Evolutionary conservation across 2,888 invertebrate genomes (phyloP), one percentile per base, ranked within the genome.

Genomic region (Habroteleia sp.): DNA sequence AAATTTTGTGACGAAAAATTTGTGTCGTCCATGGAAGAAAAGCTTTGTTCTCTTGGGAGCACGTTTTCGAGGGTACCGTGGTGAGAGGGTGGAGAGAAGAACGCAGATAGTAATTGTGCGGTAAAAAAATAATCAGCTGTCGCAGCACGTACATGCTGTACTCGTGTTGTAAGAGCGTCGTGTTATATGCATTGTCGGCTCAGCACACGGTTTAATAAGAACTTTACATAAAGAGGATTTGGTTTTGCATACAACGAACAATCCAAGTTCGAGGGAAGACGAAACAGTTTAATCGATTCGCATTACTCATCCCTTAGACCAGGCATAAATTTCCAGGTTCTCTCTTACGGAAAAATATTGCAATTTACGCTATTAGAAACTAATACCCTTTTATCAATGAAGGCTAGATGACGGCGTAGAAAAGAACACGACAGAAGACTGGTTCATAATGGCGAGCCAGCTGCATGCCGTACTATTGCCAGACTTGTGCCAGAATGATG

Each of bases 101-200:
- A 68, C 72, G 72, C 58, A 60, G 74, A 71, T 76, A 77, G 81
- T 84, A 85, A 85, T 85, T 84, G 83, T 80, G 76, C 76, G 78
- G 79, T 86, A 79, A 85, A 85, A 86, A 84, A 84, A 83, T 85
- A 85, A 87, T 85, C 84, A 83, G 82, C 80, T 78, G 76, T 77
- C 74, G 69, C 76, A 77, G 79, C 81, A 80, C 81, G 81, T 82
- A 78, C 77, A 56, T 41, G 25, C 54, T 10, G 54, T 56, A 71
- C 74, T 77, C 66, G 60, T 71, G 56, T 44, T 31, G 52, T 66
- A 62, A 71, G 75, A 71, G 62, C 71, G 50, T 62, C 54, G 54
- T 69, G 39, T 58, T 62, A 27, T 33, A 56, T 69, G 72, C 52
- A 69, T 76, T 69, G 74, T 66, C 62, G 72, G 54, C 48, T 66